Evolutionary conservation across 2,888 invertebrate genomes (phyloP).

Genomic region (Tortrix viridana): DNA sequence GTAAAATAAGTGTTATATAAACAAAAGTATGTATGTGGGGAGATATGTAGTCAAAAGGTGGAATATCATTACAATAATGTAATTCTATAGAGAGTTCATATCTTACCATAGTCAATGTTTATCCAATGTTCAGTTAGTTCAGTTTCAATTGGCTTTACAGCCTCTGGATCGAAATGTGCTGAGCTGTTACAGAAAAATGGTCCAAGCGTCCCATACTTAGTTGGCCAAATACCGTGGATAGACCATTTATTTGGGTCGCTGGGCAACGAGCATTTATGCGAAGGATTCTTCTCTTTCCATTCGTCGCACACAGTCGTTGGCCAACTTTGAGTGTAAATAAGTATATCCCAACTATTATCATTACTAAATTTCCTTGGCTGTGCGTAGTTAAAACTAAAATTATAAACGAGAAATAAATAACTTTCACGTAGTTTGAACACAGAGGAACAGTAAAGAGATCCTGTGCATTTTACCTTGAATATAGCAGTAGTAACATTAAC

Average conservation of each 20-base stretch:
- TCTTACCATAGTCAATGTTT: constrained; percentile 83
- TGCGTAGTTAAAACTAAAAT: constrained; percentile 46
- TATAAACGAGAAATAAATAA: constrained; percentile 12
- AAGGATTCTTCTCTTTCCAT: constrained; percentile 84
- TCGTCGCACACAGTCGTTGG: constrained; percentile 87
- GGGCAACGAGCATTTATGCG: constrained; percentile 85
- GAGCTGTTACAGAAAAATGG: constrained; percentile 87
- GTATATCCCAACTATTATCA: constrained; percentile 86
- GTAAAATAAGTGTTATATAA: no score
- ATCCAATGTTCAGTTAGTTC: constrained; percentile 85
- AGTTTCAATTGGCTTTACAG: constrained; percentile 75
- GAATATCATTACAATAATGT: not conserved
- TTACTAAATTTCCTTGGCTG: constrained; percentile 38
- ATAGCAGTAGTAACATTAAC: constrained; percentile 23
- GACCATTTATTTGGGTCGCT: constrained; percentile 85
- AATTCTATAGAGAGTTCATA: not conserved
- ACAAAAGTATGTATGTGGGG: no score
- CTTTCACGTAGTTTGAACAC: constrained; percentile 1
- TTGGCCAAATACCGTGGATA: constrained; percentile 91
- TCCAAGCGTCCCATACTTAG: constrained; percentile 84
- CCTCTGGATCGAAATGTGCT: constrained; percentile 81
- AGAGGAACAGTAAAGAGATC: not conserved
- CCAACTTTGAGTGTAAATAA: constrained; percentile 93
- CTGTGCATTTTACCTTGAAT: constrained; percentile 22
- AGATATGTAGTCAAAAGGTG: no score